Evolutionary conservation across 2,113 vertebrate species (phyloP).

Genomic region (Corythaixoides concolor): DNA sequence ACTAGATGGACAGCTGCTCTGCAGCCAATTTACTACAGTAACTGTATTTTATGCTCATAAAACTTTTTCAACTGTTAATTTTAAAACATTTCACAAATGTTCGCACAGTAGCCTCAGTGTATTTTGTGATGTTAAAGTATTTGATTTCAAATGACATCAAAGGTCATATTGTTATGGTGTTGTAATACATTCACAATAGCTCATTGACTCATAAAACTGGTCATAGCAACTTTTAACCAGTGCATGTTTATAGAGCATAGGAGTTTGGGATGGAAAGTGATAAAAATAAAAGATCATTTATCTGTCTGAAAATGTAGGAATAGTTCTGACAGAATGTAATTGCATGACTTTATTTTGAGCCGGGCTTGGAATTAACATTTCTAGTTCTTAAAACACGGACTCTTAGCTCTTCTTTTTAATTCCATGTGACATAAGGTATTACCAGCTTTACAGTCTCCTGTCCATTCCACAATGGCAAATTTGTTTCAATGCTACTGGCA

Average conservation of each 20-base stretch:
- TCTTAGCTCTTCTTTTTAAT: neutral
- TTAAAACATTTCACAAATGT: neutral
- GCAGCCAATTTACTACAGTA: neutral
- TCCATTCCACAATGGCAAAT: neutral
- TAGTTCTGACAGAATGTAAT: neutral
- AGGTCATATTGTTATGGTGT: neutral
- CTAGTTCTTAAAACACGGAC: neutral
- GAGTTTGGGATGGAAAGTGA: neutral
- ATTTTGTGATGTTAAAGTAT: neutral
- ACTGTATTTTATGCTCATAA: neutral
- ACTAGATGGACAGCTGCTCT: neutral
- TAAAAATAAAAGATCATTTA: neutral
- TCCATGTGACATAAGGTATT: neutral
- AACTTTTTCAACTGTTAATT: neutral
- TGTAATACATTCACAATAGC: neutral
- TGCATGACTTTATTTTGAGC: neutral
- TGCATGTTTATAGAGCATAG: neutral
- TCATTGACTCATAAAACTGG: neutral
- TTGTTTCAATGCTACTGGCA: neutral
- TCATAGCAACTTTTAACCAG: neutral
- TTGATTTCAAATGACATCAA: neutral
- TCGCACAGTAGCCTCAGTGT: neutral
- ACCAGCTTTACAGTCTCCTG: neutral
- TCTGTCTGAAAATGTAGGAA: neutral
- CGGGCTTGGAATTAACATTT: neutral